Base-by-base conservation (phyloP, 2,797 vertebrate species). In the Hypotaenidia okinawae region DNA sequence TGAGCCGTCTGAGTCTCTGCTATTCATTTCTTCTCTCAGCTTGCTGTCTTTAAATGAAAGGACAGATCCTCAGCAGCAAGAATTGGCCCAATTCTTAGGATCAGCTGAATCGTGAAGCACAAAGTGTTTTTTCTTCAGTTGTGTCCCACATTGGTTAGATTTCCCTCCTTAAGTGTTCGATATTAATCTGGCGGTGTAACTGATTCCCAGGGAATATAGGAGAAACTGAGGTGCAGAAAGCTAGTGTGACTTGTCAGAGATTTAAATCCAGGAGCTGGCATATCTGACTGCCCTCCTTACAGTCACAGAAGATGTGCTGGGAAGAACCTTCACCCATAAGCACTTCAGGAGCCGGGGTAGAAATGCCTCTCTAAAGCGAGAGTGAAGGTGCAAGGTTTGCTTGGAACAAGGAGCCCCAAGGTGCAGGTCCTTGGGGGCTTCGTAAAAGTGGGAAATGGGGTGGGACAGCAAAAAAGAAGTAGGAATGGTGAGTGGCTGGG, bases 11-110 rank as follows among this genome's bases (percentile, higher is more conserved):
- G 75, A 87, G 86, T 30, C 57, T 87, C 84, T 83, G 92, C 92
- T 93, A 30, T 89, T 96, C 91, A 91, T 84, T 90, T 88, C 82
- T 47, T 70, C 77, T 52, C 74, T 76, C 64, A 69, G 84, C 78
- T 84, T 77, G 43, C 47, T 93, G 75, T 83, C 61, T 85, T 72
- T 37, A 89, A 92, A 83, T 70, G n/a, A 87, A 94, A 92, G 86
- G 61, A 51, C 70, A 85, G 88, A 82, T 73, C 84, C 84, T 93
- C 66, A 76, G 61, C 81, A 95, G 83, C 81, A 82, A 77, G 84
- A 93, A 58, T 64, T 87, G 81, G 77, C 67, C 92, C 75, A 19
- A 0, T 70, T 73, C 87, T 88, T 54, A 67, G 87, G 35, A 86
- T 88, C 73, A 69, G 79, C 83, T 93, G 84, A 92, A 87, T 78